Evolutionary conservation across 2,888 invertebrate species (phyloP), one percentile per base, ranked within the genome.

Genomic region (Dicycla oo): DNA sequence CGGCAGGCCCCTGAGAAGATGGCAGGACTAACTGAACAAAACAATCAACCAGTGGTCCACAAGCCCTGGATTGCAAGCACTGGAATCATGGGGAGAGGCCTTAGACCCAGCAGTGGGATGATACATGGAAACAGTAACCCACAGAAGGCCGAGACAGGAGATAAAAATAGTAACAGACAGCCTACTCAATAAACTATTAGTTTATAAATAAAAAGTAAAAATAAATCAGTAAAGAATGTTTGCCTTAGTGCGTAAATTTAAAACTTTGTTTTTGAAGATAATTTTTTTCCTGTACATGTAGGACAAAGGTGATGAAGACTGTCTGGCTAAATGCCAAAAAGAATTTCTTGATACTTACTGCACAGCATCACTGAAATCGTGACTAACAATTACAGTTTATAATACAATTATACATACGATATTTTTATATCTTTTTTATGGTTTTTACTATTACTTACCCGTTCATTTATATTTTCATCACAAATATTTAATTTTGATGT

Each of bases 381-480:
- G 67, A 81, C 69, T 69, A 79, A 82, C 80, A 71, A 82, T 82
- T 67, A 75, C 62, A 69, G 45, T 75, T 70, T 78, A 82, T 74
- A 78, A 67, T 70, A 65, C 64, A 56, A 76, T 75, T 57, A 65
- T 54, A 15, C 51, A 43, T 64, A 64, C 64, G 58, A 64, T 79
- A 73, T 73, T 80, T 79, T 69, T 81, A 81, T 62, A 54, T 75
- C 81, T 75, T 62, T 53, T 65, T 69, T 69, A 78, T 69, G 20
- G 65, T 47, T 69, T 73, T 66, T 53, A 80, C 45, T 51, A 45
- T 38, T 68, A 79, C 79, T 75, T 77, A 82, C 83, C 38, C 34
- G 49, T 60, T 79, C 79, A 74, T 72, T 70, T 71, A 73, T 69
- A 68, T 58, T 76, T 72, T 70, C 72, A 69, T 69, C n/a, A 38